A percentile compares a stretch with the other conserved stretches of the same genome.
These are phyloP conservation scores for Archips xylosteana DNA, from an alignment of 2,888 invertebrate species.

Conservation along the genomic window DNA sequence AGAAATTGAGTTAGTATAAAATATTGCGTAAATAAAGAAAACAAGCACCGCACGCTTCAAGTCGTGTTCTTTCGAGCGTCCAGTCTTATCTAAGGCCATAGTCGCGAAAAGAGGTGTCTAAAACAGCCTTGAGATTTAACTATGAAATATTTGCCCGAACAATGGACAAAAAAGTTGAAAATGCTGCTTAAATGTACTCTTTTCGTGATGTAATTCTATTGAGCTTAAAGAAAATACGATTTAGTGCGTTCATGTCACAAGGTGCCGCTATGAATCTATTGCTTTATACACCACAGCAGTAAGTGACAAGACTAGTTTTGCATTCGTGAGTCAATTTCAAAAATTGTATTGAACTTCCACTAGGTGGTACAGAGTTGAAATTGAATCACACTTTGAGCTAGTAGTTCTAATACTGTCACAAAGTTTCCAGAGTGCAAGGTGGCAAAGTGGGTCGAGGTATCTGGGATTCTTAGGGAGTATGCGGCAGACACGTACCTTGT, in stretches of 20 bases:
- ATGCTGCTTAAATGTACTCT: slow-evolving; percentile 12
- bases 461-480: slow-evolving; percentile 44
- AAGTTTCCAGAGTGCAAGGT: slow-evolving; percentile 12
- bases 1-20: slow-evolving; percentile 50
- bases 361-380: slow-evolving; percentile 8
- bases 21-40: slow-evolving; percentile 66
- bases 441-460: slow-evolving; percentile 81
- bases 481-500: slow-evolving; percentile 87
- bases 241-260: slow-evolving; percentile 49
- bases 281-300: slow-evolving; percentile 45
- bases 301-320: neutral
- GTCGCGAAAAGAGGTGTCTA: slow-evolving; percentile 23
- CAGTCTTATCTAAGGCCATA: slow-evolving; percentile 51
- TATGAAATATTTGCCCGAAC: neutral
- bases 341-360: neutral
- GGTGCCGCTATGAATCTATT: slow-evolving; percentile 54
- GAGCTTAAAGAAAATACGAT: slow-evolving; percentile 37
- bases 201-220: slow-evolving; percentile 23
- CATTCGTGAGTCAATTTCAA: slow-evolving; percentile 15
- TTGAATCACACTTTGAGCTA: slow-evolving; percentile 20
- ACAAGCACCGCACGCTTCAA: slow-evolving; percentile 61
- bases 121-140: neutral
- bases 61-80: slow-evolving; percentile 52
- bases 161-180: neutral
- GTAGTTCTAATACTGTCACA: slow-evolving; percentile 21